Base-by-base conservation (phyloP, 2,797 vertebrate genomes). In the Crocidura indochinensis region DNA sequence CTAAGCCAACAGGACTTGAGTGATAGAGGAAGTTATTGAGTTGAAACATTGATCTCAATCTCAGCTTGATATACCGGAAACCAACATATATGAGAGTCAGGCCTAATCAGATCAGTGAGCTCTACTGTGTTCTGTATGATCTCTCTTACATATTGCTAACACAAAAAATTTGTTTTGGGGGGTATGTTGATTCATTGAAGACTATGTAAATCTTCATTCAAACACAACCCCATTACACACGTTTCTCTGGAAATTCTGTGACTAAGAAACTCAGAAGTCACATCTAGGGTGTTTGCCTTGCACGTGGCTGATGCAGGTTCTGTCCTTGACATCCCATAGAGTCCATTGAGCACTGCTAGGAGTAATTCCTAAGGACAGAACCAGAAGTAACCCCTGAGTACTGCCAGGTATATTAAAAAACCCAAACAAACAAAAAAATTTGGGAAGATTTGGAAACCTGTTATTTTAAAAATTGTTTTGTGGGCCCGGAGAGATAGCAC, bases 211-310 rank as follows among this genome's bases (percentile, higher is more conserved):
- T 19, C 17, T 93, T 68, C 38, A 74, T 56, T 72, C 31, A 65
- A 73, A 44, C 65, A 44, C 65, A 86, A 24, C 24, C 29, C 26
- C 80, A 1, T 89, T 87, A 72, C 60, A 81, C 2, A 29, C 44
- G 6, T 83, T 22, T 77, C 14, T 88, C 60, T 81, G 49, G 27
- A 81, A 72, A 65, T 80, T 81, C 29, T 76, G 38, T 47, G 64
- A 73, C 64, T 90, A 47, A 24, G 60, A 90, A 87, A 51, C 76
- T 82, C 38, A 56, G 80, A 17, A 90, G 14, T 90, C 46, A 84
- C 24, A 10, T 76, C 27, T 38, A 38, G 38, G 38, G 38, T 38
- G 38, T 38, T 38, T 38, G 38, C 38, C 38, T 38, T 38, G 38
- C 38, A 38, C 38, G 38, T 38, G 38, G 38, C 38, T 38, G 38